Evolutionary conservation across 2,797 vertebrate species (phyloP).

Genomic region (Thalassophryne amazonica): DNA sequence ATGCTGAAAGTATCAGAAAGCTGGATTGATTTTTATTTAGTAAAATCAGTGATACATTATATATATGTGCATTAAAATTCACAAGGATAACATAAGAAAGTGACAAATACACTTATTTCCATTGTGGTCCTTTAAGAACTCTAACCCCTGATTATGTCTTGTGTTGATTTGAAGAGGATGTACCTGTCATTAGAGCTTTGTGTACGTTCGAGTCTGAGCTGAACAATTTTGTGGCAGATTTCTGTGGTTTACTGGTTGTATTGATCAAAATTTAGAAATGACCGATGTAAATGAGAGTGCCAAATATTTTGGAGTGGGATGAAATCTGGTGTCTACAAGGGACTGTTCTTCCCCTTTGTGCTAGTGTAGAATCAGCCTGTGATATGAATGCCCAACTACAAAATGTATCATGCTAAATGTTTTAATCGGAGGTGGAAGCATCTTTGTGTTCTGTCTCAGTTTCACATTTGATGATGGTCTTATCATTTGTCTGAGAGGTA

Average conservation of each 20-base stretch:
- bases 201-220: constrained; percentile 47
- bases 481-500: constrained; percentile 66
- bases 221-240: constrained; percentile 55
- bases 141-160: constrained; percentile 2
- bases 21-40: constrained; percentile 50
- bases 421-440: constrained; percentile 50
- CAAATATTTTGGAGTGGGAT: constrained; percentile 70
- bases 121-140: constrained; percentile 6
- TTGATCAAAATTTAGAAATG: constrained; percentile 65
- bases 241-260: constrained; percentile 54
- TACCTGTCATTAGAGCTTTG: constrained; percentile 41
- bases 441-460: constrained; percentile 47
- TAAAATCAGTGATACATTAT: no score
- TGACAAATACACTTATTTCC: no score
- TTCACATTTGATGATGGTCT: constrained; percentile 57
- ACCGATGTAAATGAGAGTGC: constrained; percentile 72
- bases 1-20: constrained; percentile 52
- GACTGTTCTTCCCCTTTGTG: constrained; percentile 39
- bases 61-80: no score
- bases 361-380: constrained; percentile 49
- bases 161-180: constrained; percentile 35
- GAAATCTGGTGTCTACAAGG: constrained; percentile 31
- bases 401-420: constrained; percentile 66
- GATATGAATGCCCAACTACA: constrained; percentile 57
- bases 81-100: no score